Evolutionary conservation across 1,140 invertebrate genomes (phyloP), one percentile per base, ranked within the genome.

Genomic region (Chironomus striatipennis): DNA sequence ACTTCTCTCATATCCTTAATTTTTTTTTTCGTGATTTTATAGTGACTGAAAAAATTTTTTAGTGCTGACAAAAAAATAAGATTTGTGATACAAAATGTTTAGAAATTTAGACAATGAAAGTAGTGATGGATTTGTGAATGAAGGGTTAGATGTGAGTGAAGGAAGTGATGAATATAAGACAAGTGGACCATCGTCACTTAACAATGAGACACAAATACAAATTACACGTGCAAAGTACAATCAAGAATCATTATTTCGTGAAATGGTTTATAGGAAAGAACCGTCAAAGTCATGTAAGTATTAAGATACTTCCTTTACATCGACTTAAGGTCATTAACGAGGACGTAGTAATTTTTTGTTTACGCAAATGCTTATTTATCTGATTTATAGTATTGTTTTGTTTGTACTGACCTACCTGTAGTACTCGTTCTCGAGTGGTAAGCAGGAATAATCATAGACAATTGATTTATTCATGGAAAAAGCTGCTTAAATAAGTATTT

Each of bases 61-160:
- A 57, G n/a, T 57, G 47, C 24, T 57, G 47, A 12, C 1, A 57
- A 15, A 57, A 15, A 5, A 57, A n/a, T 2, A 34, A n/a, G n/a
- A n/a, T n/a, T n/a, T n/a, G n/a, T n/a, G 1, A 57, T 15, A 70
- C 6, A 70, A 70, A 70, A 70, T 70, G 65, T 70, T 70, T 70
- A 15, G 65, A 9, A 20, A 20, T 70, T 17, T 18, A 1, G 1
- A 70, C 18, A 17, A 70, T 18, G 65, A 70, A n/a, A n/a, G n/a
- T 20, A 21, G 10, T 7, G 18, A 21, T 70, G 17, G 65, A 8
- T 70, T 70, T 70, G 17, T 70, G 5, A 70, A 70, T 70, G 65
- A 70, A 70, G 65, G 17, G 18, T 7, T 70, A 4, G 65, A 70
- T 18, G 20, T 20, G n/a, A 20, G 17, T 18, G 18, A 67, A 17